A percentile compares a stretch with the other conserved stretches of the same genome.
Conservation (phyloP, 1,140 invertebrate species). For the Anadara kagoshimensis region DNA sequence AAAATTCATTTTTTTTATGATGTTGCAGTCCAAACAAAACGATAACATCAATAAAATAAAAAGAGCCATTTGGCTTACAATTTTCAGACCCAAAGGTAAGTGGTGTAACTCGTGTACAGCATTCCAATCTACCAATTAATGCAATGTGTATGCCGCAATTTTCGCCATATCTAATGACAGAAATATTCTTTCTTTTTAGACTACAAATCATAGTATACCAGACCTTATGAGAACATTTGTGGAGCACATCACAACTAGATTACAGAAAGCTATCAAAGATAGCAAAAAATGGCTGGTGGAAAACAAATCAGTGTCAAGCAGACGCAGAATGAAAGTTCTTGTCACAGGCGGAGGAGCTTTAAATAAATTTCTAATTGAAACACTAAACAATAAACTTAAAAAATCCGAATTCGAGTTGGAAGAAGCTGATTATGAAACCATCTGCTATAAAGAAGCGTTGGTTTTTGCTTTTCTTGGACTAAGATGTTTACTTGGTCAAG, state of each 20-base stretch:
- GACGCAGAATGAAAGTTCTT: slow-evolving; percentile 34
- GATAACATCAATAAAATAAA: too few species aligned
- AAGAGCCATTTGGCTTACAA: too few species aligned
- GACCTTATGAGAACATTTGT: slow-evolving; percentile 60
- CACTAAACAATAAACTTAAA: slow-evolving; percentile 44
- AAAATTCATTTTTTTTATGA: too few species aligned
- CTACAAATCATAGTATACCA: slow-evolving; percentile 37
- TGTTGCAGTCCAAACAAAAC: too few species aligned
- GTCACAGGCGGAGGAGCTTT: slow-evolving; percentile 68
- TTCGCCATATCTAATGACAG: too few species aligned
- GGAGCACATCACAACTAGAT: slow-evolving; percentile 57
- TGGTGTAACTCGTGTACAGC: too few species aligned
- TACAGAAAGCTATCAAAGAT: slow-evolving; percentile 49
- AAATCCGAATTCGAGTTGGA: slow-evolving; percentile 46
- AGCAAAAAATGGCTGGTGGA: neutral
- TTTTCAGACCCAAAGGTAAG: too few species aligned
- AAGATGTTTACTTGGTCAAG: slow-evolving; percentile 57
- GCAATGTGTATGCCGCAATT: too few species aligned
- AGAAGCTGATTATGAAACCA: slow-evolving; percentile 56
- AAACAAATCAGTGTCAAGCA: neutral
- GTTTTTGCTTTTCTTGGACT: slow-evolving; percentile 68
- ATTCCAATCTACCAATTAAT: too few species aligned
- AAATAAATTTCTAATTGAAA: slow-evolving; percentile 58
- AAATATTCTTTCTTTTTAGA: slow-evolving; percentile 31
- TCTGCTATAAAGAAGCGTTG: slow-evolving; percentile 68